phyloP scores from a whole-genome alignment of 2,113 vertebrate genomes.

The Erythrocebus patas region DNA sequence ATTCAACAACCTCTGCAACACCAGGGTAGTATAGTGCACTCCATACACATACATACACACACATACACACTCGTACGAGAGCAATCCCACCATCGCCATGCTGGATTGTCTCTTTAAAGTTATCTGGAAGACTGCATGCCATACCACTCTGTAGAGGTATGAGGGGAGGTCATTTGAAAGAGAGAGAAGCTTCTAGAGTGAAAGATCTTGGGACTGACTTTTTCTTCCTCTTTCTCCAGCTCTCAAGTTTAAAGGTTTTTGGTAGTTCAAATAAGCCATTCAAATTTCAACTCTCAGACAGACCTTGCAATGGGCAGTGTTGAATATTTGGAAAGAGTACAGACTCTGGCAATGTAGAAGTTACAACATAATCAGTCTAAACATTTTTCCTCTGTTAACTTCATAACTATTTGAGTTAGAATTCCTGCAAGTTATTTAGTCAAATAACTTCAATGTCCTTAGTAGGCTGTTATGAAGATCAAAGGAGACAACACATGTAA shows the following conservation, averaged over 20 bases:
- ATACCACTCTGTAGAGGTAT: not conserved
- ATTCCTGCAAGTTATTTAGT: not conserved
- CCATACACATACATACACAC: not conserved
- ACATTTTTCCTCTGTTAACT: constrained; percentile 17
- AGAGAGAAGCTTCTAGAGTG: not conserved
- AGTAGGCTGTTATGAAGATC: not conserved
- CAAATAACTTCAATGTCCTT: not conserved
- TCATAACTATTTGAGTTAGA: not conserved
- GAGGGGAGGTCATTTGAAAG: not conserved
- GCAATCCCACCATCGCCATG: not conserved
- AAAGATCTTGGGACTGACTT: not conserved
- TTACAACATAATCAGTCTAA: constrained; percentile 24
- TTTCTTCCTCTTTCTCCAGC: not conserved
- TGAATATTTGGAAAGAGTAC: not conserved
- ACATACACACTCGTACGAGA: not conserved
- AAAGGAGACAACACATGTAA: not conserved
- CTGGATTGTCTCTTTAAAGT: not conserved
- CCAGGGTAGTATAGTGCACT: accelerated
- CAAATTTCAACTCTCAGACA: not conserved
- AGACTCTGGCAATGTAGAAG: not conserved
- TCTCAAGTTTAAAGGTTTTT: not conserved
- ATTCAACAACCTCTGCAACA: not conserved
- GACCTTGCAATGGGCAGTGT: not conserved
- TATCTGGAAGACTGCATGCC: not conserved
- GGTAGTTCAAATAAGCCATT: not conserved